Base-by-base conservation (phyloP, 2,113 vertebrate species). In the Pomatostomus ruficeps region DNA sequence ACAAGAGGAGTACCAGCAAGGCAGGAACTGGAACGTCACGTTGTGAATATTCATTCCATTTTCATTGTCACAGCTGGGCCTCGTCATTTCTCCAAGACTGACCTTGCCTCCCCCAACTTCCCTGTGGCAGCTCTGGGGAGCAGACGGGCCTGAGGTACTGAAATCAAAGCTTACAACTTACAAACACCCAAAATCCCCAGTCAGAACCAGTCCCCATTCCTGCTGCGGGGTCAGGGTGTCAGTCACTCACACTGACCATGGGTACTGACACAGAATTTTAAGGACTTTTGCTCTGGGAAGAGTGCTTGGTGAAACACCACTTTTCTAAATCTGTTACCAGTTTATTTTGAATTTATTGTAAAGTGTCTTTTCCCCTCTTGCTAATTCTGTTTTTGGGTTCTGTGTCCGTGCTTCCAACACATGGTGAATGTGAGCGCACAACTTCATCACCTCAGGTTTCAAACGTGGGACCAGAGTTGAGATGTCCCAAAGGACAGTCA, bases 21-120 rank as follows among this genome's bases (percentile, higher is more conserved):
- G 75, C 87, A 91, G 73, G 81, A 58, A 75, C 48, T 61, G 55
- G 86, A 91, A 95, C 2, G 0, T 90, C 93, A 86, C 4, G 5
- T 82, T 78, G 68, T 72, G 89, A 95, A 95, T 90, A 90, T 84
- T 94, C 68, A 86, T 93, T 85, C 76, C 23, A 35, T 89, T 91
- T 89, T 86, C 92, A 62, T 72, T 91, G 89, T 81, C 83, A 71
- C 88, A 78, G 91, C 82, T 90, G 89, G 72, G 80, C 43, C 31
- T 68, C 26, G 28, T 31, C 4, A 0, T 55, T 45, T 45, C 45
- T 61, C 46, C 0, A 1, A 52, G 40, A 12, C 51, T n/a, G 72
- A 85, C 59, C 68, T 51, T 75, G 51, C 72, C 72, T 61, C 33
- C 38, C 21, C 11, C 17, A 2, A 3, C 15, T 80, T 52, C 75